phyloP scores from a whole-genome alignment of 2,797 vertebrate species.

The Parotocinclus haroldoi region DNA sequence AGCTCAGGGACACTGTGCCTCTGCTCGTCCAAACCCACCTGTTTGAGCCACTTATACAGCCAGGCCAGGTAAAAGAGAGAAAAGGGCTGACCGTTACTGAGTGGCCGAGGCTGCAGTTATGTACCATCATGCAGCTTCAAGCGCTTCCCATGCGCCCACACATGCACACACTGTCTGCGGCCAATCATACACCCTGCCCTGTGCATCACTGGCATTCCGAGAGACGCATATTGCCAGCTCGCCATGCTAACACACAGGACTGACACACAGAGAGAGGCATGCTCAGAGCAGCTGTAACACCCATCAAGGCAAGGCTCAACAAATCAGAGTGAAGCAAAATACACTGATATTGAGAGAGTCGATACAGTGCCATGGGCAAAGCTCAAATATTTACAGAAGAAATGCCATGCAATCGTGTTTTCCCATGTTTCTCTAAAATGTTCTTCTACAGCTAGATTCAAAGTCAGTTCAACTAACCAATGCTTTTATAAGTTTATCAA shows the following conservation, averaged over 20 bases:
- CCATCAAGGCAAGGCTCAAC: slow-evolving; percentile 55
- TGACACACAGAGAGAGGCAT: slow-evolving; percentile 65
- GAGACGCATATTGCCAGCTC: slow-evolving; percentile 54
- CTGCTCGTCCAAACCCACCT: slow-evolving; percentile 77
- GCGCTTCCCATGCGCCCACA: slow-evolving; percentile 61
- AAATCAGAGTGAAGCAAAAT: slow-evolving; percentile 70
- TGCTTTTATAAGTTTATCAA: background rate
- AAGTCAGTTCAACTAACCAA: slow-evolving; percentile 2
- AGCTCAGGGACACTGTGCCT: slow-evolving; percentile 55
- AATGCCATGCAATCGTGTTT: slow-evolving; percentile 9
- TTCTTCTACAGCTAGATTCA: background rate
- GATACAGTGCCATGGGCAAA: slow-evolving; percentile 43
- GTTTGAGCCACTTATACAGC: slow-evolving; percentile 74
- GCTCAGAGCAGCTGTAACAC: slow-evolving; percentile 65
- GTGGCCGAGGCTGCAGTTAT: slow-evolving; percentile 60
- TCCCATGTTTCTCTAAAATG: slow-evolving; percentile 17
- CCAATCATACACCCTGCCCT: slow-evolving; percentile 52
- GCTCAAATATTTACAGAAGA: slow-evolving; percentile 12
- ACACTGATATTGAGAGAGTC: slow-evolving; percentile 62
- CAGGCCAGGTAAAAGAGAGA: slow-evolving; percentile 73
- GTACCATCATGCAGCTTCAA: slow-evolving; percentile 70
- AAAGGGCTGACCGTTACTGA: slow-evolving; percentile 79
- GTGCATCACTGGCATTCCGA: slow-evolving; percentile 52
- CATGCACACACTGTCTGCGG: slow-evolving; percentile 70
- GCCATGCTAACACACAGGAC: slow-evolving; percentile 72